Conservation (phyloP, 30 jellyfish, hydroid and myxozoan genomes). For the Aurelia aurita region DNA sequence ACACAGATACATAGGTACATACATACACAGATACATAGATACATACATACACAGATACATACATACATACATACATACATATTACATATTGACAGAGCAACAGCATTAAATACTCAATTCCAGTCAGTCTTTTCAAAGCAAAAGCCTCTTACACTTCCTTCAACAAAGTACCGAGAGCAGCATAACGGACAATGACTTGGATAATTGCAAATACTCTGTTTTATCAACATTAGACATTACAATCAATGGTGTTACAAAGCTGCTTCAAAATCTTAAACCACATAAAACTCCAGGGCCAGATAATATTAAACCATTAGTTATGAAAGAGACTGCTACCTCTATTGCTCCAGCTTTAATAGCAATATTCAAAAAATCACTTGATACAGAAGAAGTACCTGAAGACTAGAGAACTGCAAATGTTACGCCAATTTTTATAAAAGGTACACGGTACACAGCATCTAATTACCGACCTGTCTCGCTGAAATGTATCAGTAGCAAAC, state of each 20-base stretch:
- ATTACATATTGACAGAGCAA: not conserved
- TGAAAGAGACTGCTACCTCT: not conserved
- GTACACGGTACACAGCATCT: conserved; percentile 2
- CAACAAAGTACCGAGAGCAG: not conserved
- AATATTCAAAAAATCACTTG: conserved; percentile 1
- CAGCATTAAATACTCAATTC: conserved; percentile 6
- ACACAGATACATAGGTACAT: no score
- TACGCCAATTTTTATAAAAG: not conserved
- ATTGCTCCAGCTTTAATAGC: not conserved
- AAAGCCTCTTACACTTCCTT: conserved; percentile 11
- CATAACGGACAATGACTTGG: not conserved
- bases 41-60: no score
- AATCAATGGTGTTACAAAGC: not conserved
- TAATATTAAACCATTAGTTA: not conserved
- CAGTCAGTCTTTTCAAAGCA: conserved; percentile 4
- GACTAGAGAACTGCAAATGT: conserved; percentile 7
- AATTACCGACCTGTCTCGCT: not conserved
- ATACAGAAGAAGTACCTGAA: conserved; percentile 11
- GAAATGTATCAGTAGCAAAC: not conserved
- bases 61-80: no score
- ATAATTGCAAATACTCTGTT: not conserved
- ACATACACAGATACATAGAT: no score
- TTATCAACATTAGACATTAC: conserved; percentile 1
- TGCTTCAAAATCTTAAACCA: conserved; percentile 1
- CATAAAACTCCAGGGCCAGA: conserved; percentile 4